phyloP scores from a whole-genome alignment of 2,888 invertebrate genomes.

The Lasioglossum pauxillum region DNA sequence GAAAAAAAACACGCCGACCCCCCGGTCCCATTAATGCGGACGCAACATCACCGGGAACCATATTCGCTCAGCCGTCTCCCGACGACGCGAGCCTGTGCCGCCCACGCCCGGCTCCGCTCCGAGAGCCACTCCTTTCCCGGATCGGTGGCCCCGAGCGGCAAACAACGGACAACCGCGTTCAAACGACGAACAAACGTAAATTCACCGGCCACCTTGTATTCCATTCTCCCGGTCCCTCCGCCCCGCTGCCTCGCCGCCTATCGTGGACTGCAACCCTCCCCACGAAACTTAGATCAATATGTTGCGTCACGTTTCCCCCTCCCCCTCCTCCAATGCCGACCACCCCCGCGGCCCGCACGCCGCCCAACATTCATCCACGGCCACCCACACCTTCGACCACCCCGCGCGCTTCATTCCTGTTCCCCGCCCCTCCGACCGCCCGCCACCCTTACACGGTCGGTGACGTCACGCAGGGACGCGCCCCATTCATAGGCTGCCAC shows the following conservation, averaged over 20 bases:
- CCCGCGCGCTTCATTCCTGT: slow-evolving; percentile 63
- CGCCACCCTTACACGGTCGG: slow-evolving; percentile 58
- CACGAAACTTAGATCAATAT: slow-evolving; percentile 83
- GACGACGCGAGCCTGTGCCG: slow-evolving; percentile 9
- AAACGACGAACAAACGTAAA: slow-evolving; percentile 63
- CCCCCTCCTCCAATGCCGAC: slow-evolving; percentile 60
- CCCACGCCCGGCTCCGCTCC: slow-evolving; percentile 25
- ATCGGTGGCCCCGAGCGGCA: slow-evolving; percentile 24
- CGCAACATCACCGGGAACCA: slow-evolving; percentile 17
- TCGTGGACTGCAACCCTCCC: slow-evolving; percentile 64
- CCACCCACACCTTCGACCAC: slow-evolving; percentile 67
- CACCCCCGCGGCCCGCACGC: slow-evolving; percentile 67
- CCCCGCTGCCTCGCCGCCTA: slow-evolving; percentile 42
- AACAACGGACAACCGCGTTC: slow-evolving; percentile 28
- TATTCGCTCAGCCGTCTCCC: neutral
- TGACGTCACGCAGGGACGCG: slow-evolving; percentile 83
- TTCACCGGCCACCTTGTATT: slow-evolving; percentile 70
- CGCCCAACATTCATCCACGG: slow-evolving; percentile 71
- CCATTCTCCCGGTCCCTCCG: slow-evolving; percentile 48
- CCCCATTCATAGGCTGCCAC: slow-evolving; percentile 82
- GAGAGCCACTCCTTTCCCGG: slow-evolving; percentile 25
- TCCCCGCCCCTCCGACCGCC: slow-evolving; percentile 48
- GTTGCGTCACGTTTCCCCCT: slow-evolving; percentile 83
- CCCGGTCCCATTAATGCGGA: slow-evolving; percentile 31
- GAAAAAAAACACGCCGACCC: neutral